These are phyloP conservation scores for Agrochola macilenta DNA, from an alignment of 2,888 invertebrate genomes.

Conservation along the genomic window DNA sequence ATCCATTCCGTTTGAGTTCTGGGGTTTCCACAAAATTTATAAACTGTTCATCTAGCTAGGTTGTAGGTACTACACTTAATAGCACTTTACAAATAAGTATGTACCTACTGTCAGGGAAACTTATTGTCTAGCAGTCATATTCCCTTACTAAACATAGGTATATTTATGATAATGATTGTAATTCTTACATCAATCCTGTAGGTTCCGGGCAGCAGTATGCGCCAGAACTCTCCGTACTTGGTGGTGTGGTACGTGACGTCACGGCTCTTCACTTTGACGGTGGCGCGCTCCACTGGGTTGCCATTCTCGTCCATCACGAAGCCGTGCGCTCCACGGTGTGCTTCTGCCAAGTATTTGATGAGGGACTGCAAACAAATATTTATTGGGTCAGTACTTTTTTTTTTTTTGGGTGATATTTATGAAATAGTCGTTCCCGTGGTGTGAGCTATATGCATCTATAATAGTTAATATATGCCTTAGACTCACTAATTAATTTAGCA, in stretches of 20 bases:
- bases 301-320: conserved; percentile 95
- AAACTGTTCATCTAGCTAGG: too few relatives aligned
- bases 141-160: not conserved
- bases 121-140: not conserved
- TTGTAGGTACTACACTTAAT: too few relatives aligned
- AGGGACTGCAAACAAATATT: conserved; percentile 91
- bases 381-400: conserved; percentile 27
- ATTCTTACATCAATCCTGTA: conserved; percentile 94
- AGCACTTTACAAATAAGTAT: not conserved
- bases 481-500: not conserved
- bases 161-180: conserved; percentile 3
- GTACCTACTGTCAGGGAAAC: not conserved
- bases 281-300: conserved; percentile 94
- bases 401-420: too few relatives aligned
- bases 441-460: not conserved
- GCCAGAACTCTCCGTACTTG: conserved; percentile 98
- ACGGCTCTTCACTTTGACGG: conserved; percentile 94
- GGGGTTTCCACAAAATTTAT: not conserved
- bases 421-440: not conserved
- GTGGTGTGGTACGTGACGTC: conserved; percentile 96
- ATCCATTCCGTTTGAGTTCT: not conserved
- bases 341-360: conserved; percentile 95
- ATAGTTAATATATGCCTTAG: not conserved
- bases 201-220: conserved; percentile 96
- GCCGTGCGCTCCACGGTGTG: conserved; percentile 97